Evolutionary conservation across 2,113 vertebrate species (phyloP).

Genomic region (Oriolus oriolus): DNA sequence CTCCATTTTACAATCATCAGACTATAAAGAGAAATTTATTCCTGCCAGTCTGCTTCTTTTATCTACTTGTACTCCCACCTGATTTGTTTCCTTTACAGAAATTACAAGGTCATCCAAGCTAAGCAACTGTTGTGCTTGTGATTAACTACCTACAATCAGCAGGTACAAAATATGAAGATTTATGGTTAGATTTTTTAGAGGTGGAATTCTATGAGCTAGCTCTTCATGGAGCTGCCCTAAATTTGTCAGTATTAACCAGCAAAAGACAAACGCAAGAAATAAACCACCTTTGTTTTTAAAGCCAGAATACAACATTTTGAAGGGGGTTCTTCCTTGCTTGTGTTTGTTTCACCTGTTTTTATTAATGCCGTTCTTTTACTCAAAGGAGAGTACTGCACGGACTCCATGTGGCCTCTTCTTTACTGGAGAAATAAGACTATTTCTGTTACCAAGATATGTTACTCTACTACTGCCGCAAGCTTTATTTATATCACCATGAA

Average conservation of each 20-base stretch:
- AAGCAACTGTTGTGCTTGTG: constrained; percentile 24
- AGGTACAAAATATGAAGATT: constrained; percentile 42
- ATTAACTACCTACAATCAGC: constrained; percentile 22
- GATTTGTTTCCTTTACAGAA: constrained; percentile 19
- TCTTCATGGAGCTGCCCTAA: constrained; percentile 23
- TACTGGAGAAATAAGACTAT: not conserved
- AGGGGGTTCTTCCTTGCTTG: not conserved
- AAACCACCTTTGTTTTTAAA: not conserved
- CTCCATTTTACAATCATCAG: not conserved
- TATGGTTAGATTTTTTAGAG: constrained; percentile 35
- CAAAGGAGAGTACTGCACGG: not conserved
- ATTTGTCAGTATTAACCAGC: not conserved
- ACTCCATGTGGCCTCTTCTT: not conserved
- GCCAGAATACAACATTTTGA: not conserved
- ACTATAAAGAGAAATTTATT: constrained; percentile 14
- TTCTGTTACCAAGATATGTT: not conserved
- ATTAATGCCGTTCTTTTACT: not conserved
- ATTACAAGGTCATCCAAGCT: not conserved
- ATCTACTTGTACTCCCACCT: not conserved
- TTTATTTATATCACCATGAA: not conserved
- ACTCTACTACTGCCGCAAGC: not conserved
- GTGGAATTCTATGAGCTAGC: constrained; percentile 21
- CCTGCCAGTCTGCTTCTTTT: not conserved
- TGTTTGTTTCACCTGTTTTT: not conserved
- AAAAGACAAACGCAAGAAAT: not conserved